Evolutionary conservation across 1,140 invertebrate genomes (phyloP).

Genomic region (Drosophila erecta): DNA sequence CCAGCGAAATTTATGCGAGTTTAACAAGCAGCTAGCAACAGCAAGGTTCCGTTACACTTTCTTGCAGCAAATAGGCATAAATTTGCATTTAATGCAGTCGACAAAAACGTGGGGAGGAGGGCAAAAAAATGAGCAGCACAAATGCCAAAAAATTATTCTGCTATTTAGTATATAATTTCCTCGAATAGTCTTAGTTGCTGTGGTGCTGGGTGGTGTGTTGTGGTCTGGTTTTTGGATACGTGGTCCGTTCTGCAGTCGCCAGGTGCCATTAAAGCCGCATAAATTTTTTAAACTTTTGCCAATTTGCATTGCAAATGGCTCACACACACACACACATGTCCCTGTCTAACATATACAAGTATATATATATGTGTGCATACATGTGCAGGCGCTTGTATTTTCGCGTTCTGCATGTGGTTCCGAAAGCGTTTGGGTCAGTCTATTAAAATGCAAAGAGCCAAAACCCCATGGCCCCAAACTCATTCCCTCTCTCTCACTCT

Average conservation of each 20-base stretch:
- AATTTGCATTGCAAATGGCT: constrained; percentile 77
- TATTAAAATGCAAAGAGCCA: constrained; percentile 78
- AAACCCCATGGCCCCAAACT: background rate
- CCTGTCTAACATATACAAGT: background rate
- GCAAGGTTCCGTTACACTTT: constrained; percentile 74
- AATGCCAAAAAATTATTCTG: constrained; percentile 78
- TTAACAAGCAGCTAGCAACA: constrained; percentile 66
- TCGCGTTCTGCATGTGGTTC: constrained; percentile 73
- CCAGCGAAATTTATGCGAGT: constrained; percentile 66
- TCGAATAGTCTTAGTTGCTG: constrained; percentile 23
- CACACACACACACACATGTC: constrained; percentile 22
- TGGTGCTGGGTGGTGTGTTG: constrained; percentile 6
- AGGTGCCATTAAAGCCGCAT: constrained; percentile 80
- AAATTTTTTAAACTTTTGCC: constrained; percentile 75
- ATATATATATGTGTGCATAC: constrained; percentile 1
- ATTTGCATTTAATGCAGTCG: constrained; percentile 78
- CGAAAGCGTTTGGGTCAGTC: constrained; percentile 78
- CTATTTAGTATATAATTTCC: constrained; percentile 83
- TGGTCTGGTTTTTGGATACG: constrained; percentile 15
- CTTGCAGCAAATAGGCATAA: constrained; percentile 74
- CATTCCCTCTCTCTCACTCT: background rate
- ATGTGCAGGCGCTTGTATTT: constrained; percentile 41
- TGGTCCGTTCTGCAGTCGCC: constrained; percentile 48
- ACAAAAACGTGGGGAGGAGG: constrained; percentile 34
- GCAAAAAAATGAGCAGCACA: constrained; percentile 46